A percentile compares a stretch with the other conserved stretches of the same genome.
These are phyloP conservation scores for Palloptera scutellata DNA, from an alignment of 2,888 invertebrate genomes.

Conservation along the genomic window DNA sequence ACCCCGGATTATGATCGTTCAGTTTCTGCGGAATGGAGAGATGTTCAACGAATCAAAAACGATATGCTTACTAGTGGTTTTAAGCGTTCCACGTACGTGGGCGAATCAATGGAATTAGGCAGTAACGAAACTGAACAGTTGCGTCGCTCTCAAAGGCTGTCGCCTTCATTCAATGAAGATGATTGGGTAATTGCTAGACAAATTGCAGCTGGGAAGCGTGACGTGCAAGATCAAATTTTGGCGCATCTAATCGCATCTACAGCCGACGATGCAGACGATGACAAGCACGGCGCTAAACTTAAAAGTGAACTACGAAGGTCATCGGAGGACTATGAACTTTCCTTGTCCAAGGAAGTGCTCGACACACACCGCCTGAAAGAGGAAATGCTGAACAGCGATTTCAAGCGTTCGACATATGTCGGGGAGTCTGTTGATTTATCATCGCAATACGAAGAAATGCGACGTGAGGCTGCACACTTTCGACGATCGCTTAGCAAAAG, in stretches of 20 bases:
- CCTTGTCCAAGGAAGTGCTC: constrained; percentile 36
- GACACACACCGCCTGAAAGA: constrained; percentile 48
- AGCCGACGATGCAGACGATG: constrained; percentile 23
- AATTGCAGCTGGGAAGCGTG: constrained; percentile 47
- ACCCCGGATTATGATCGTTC: constrained; percentile 53
- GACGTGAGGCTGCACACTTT: constrained; percentile 55
- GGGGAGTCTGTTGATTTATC: constrained; percentile 47
- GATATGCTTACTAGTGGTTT: constrained; percentile 52
- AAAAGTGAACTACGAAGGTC: constrained; percentile 40
- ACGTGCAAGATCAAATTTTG: constrained; percentile 56
- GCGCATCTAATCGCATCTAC: constrained; percentile 49
- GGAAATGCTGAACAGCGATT: constrained; percentile 41
- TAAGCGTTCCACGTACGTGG: constrained; percentile 61
- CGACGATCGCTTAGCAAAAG: constrained; percentile 58
- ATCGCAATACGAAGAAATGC: constrained; percentile 51
- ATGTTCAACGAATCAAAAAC: constrained; percentile 51
- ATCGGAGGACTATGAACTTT: constrained; percentile 40
- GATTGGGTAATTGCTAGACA: constrained; percentile 37
- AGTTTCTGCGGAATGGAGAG: constrained; percentile 53
- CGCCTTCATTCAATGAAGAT: constrained; percentile 43
- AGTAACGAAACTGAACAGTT: constrained; percentile 51
- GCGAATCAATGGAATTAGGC: constrained; percentile 57
- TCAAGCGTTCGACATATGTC: constrained; percentile 47
- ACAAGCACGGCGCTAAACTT: constrained; percentile 49
- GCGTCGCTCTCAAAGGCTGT: constrained; percentile 54